Base-by-base conservation (phyloP, 2,113 vertebrate species). In the Crocuta crocuta region DNA sequence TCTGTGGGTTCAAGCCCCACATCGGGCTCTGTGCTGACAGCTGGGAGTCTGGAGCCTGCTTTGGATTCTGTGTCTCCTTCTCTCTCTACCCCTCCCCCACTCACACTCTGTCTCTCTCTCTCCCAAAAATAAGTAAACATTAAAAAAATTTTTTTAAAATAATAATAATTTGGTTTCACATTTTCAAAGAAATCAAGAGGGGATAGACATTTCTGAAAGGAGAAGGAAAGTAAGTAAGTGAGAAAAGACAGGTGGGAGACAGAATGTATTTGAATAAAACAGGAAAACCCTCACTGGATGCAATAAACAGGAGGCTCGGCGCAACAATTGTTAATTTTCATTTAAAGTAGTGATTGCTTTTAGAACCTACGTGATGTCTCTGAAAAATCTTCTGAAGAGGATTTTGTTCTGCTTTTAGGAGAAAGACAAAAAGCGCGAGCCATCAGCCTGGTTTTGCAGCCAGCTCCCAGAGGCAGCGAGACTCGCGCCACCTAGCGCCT, bases 401-500 rank as follows among this genome's bases (percentile, higher is more conserved):
- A 12, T 53, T 55, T 55, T 70, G 50, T 19, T 5, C 35, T 71
- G 66, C 7, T 71, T 71, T 73, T 13, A 13, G 35, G 5, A 74
- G 35, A 26, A 43, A 74, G 71, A n/a, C 35, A 21, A 43, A 24
- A 43, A 12, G 35, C 2, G 21, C 16, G 17, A n/a, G 35, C 4
- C 19, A 1, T 21, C n/a, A 73, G 11, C 35, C 71, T 74, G 71
- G 35, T 24, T 74, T 74, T 43, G 71, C 71, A 13, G 23, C 21
- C 39, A 11, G 21, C 11, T 74, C 2, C 0, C 8, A 4, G 19
- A 23, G n/a, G 19, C 17, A 4, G 17, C 1, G 23, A 5, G 35
- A 43, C 23, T 24, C 21, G 35, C 5, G 39, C 21, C 71, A 26
- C 23, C 71, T 11, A 74, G 39, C 71, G 23, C 71, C 39, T 24